These are phyloP conservation scores for Synergus umbraculus DNA, from an alignment of 2,888 invertebrate genomes.

Conservation along the genomic window DNA sequence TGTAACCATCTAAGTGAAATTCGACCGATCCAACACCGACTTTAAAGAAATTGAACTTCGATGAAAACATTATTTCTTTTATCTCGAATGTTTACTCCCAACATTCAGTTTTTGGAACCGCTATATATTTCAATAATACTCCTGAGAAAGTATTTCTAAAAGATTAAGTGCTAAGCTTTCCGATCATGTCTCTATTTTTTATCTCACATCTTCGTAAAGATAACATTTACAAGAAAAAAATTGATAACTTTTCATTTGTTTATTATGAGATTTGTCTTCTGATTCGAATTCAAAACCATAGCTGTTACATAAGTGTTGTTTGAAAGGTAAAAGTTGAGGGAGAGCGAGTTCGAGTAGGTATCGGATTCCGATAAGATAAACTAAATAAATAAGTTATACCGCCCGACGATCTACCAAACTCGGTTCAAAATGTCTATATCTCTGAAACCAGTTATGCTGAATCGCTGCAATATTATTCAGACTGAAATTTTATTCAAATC, in stretches of 20 bases:
- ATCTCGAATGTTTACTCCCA: not conserved
- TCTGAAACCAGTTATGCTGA: not conserved
- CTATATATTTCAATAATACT: not conserved
- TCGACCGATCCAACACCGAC: conserved; percentile 4
- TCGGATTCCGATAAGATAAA: conserved; percentile 69
- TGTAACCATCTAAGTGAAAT: conserved; percentile 17
- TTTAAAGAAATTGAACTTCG: conserved; percentile 35
- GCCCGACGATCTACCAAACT: not conserved
- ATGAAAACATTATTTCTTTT: not conserved
- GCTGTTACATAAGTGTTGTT: not conserved
- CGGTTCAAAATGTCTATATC: not conserved
- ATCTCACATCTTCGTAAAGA: not conserved
- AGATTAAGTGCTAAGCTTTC: not conserved
- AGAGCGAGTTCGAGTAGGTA: conserved; percentile 62
- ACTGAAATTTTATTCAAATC: not conserved
- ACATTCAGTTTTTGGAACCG: not conserved
- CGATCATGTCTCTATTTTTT: not conserved
- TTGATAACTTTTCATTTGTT: not conserved
- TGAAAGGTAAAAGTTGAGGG: conserved; percentile 50
- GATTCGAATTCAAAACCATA: not conserved
- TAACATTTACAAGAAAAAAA: not conserved
- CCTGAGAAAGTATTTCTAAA: too few relatives aligned
- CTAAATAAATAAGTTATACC: conserved; percentile 74
- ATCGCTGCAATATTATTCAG: not conserved
- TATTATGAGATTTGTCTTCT: not conserved